A percentile compares a stretch with the other conserved stretches of the same genome.
Evolutionary conservation across 2,113 vertebrate species (phyloP).

Genomic region (Podocnemis expansa): DNA sequence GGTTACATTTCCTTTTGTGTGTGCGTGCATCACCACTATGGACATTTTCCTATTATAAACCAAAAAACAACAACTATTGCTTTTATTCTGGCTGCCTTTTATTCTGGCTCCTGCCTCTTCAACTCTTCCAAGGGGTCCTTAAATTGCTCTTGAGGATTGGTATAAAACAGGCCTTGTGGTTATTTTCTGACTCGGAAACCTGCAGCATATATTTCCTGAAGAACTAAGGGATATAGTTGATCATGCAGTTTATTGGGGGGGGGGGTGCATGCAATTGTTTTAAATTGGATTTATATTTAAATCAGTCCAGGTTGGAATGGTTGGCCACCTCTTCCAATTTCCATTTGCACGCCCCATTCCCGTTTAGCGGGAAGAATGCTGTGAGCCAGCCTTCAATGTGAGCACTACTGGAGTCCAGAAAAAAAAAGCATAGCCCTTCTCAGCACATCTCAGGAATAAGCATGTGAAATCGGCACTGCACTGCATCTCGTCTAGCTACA

Average conservation of each 20-base stretch:
- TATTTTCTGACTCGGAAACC: background rate
- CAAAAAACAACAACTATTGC: background rate
- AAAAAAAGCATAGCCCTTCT: background rate
- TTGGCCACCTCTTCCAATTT: background rate
- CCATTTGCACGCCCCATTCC: background rate
- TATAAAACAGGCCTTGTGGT: background rate
- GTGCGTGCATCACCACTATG: background rate
- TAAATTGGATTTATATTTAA: background rate
- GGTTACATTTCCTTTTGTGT: background rate
- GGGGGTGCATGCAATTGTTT: background rate
- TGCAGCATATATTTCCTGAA: background rate
- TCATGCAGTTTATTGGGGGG: background rate
- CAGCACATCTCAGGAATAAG: background rate
- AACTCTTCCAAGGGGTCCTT: background rate
- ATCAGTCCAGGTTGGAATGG: background rate
- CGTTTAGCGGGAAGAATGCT: no score
- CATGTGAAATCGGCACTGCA: rapidly evolving
- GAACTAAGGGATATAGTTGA: background rate
- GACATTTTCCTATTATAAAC: background rate
- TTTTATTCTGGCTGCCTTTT: no score
- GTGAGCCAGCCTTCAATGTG: background rate
- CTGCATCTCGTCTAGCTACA: rapidly evolving
- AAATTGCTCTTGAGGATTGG: background rate
- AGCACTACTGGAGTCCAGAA: background rate
- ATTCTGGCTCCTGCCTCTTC: no score